Base-by-base conservation (phyloP, 2,888 invertebrate genomes). In the Thecophora atra region DNA sequence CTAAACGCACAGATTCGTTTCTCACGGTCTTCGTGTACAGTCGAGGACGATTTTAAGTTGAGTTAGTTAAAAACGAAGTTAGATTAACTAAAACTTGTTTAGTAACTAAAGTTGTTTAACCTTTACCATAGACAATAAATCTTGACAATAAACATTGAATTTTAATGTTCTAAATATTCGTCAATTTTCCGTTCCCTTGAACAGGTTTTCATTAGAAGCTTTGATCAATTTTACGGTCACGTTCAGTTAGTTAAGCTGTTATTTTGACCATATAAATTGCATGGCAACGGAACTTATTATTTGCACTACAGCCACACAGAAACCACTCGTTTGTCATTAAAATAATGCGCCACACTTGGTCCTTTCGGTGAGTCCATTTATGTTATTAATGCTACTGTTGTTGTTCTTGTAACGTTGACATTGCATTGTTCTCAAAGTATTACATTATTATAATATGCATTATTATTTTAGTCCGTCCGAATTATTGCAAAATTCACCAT, bases 271-370 rank as follows among this genome's bases (percentile, higher is more conserved):
- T 17, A 47, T 4, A 47, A 47, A 47, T 47, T 11, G 15, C 47
- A n/a, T 15, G 47, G n/a, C n/a, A 47, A 3, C 17, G 47, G 17
- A 47, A 47, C 47, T 47, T 5, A 47, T 47, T 5, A 47, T 47
- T 47, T 47, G n/a, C n/a, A 47, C n/a, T 47, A 2, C 4, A 71
- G 5, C 17, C n/a, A 19, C 17, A 69, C 44, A n/a, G 26, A 69
- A 44, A 37, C 42, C 42, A 58, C 47, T 64, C 64, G n/a, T 30
- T 51, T 28, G 44, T 67, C 56, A 56, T 37, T 54, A 13, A 28
- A 56, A 54, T 56, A 15, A 26, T 56, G 67, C 37, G 37, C n/a
- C 19, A 19, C 30, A 37, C 66, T 60, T 69, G 56, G 58, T 68
- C 24, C 52, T 69, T 64, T 56, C 54, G 64, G 8, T 54, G 54